phyloP scores from a whole-genome alignment of 2,113 vertebrate genomes.

The Brachionichthys hirsutus region DNA sequence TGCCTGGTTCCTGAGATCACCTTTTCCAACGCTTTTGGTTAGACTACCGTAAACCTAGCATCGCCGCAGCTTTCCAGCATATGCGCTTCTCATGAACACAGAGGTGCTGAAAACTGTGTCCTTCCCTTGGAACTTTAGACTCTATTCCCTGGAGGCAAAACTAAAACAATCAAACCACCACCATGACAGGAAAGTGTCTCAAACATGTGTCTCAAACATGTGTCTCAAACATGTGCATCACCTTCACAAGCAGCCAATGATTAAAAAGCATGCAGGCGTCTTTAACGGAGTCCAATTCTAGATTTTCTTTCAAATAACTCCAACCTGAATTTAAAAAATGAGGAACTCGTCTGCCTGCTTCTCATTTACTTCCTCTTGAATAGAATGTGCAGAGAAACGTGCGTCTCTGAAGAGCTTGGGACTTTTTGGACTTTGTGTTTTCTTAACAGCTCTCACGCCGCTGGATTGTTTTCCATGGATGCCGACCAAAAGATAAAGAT shows the following conservation, averaged over 20 bases:
- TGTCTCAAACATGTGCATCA: conserved; percentile 45
- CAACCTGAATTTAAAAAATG: no score
- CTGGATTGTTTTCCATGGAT: conserved; percentile 72
- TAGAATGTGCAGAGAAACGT: no score
- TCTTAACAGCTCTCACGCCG: conserved; percentile 45
- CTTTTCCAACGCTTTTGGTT: conserved; percentile 43
- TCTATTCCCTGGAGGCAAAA: conserved; percentile 48
- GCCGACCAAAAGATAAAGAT: conserved; percentile 74
- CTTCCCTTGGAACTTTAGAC: conserved; percentile 31
- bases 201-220: conserved; percentile 50
- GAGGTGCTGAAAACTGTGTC: conserved; percentile 19
- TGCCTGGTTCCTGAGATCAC: conserved; percentile 53
- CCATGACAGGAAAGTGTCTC: conserved; percentile 54
- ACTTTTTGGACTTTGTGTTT: conserved; percentile 42
- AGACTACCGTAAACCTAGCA: conserved; percentile 16
- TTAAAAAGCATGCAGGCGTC: neutral
- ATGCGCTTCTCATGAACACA: conserved; percentile 1
- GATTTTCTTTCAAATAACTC: conserved; percentile 10
- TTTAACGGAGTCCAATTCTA: neutral
- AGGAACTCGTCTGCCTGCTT: no score
- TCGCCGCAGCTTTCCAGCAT: conserved; percentile 8
- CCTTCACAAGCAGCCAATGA: conserved; percentile 17
- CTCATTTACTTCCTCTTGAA: no score
- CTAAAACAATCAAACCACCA: conserved; percentile 56
- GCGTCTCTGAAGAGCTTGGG: neutral